Percentiles rank a stretch among this genome's conserved stretches.
Evolutionary conservation across 2,113 vertebrate genomes (phyloP).

Genomic region (Formicarius rufipectus): DNA sequence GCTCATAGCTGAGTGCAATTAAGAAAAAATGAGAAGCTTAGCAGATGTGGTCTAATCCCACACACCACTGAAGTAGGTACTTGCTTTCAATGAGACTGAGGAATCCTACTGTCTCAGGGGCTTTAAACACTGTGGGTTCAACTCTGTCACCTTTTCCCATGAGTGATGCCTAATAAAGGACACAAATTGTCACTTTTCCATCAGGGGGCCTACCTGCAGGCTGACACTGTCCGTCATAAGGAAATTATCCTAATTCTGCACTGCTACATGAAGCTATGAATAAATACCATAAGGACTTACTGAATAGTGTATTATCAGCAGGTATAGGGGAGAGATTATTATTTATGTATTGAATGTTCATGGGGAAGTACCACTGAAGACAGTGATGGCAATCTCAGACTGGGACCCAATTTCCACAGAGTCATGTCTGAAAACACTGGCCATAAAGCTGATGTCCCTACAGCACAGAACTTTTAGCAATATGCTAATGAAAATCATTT

Average conservation of each 20-base stretch:
- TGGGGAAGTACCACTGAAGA: not conserved
- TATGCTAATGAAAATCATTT: not conserved
- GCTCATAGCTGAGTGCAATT: not conserved
- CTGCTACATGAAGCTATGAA: not conserved
- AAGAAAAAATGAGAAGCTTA: not conserved
- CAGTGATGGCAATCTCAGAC: not conserved
- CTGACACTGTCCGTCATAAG: not conserved
- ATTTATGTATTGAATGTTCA: not conserved
- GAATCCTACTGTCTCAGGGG: not conserved
- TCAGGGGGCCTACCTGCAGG: not conserved
- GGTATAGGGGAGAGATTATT: not conserved
- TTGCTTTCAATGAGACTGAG: not conserved
- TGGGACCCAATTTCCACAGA: not conserved
- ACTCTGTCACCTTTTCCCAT: not conserved
- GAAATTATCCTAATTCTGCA: not conserved
- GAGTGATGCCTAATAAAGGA: not conserved
- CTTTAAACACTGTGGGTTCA: not conserved
- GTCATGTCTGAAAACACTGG: not conserved
- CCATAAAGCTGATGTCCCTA: not conserved
- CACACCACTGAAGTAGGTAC: not conserved
- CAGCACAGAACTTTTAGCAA: not conserved
- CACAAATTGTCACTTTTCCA: not conserved
- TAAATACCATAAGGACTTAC: not conserved
- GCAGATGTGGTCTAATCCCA: not conserved
- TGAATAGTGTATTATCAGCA: not conserved